Percentiles rank a stretch among this genome's conserved stretches.
Evolutionary conservation across 2,797 vertebrate genomes (phyloP).

Genomic region (Coreius guichenoti): DNA sequence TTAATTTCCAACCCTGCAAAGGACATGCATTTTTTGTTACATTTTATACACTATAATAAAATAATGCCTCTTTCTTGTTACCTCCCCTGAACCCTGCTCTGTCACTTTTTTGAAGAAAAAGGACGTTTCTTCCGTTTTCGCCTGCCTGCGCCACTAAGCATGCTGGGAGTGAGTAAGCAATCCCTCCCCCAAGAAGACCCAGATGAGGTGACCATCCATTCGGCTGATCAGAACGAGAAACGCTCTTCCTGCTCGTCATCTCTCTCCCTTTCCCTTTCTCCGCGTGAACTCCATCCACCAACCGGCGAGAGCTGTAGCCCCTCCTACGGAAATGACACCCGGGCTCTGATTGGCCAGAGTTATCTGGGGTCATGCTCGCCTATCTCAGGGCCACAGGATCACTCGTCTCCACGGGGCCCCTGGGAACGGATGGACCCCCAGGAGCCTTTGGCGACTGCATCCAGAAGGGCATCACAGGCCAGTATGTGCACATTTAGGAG

Average conservation of each 20-base stretch:
- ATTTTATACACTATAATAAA: neutral
- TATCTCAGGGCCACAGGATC: slow-evolving; percentile 91
- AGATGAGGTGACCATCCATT: slow-evolving; percentile 89
- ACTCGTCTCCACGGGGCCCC: slow-evolving; percentile 92
- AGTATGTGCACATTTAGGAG: slow-evolving; percentile 91
- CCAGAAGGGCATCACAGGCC: slow-evolving; percentile 75
- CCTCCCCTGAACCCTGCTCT: neutral
- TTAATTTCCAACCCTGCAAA: neutral
- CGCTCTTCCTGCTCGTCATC: slow-evolving; percentile 63
- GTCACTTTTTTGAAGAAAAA: slow-evolving; percentile 66
- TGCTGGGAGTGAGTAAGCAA: slow-evolving; percentile 92
- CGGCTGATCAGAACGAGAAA: slow-evolving; percentile 83
- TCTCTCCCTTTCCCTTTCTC: slow-evolving; percentile 84
- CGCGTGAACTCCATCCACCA: slow-evolving; percentile 90
- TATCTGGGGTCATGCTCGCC: slow-evolving; percentile 86
- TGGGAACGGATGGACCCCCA: slow-evolving; percentile 82
- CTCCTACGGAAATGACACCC: slow-evolving; percentile 92
- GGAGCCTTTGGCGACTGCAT: slow-evolving; percentile 62
- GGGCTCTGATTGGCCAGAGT: slow-evolving; percentile 90
- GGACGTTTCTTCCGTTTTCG: slow-evolving; percentile 92
- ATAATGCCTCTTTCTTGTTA: neutral
- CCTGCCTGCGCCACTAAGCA: slow-evolving; percentile 84
- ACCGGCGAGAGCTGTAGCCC: slow-evolving; percentile 92
- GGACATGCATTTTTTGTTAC: neutral
- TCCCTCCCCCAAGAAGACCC: slow-evolving; percentile 96